Evolutionary conservation across 2,888 invertebrate genomes (phyloP).

Genomic region (Leuctra nigra): DNA sequence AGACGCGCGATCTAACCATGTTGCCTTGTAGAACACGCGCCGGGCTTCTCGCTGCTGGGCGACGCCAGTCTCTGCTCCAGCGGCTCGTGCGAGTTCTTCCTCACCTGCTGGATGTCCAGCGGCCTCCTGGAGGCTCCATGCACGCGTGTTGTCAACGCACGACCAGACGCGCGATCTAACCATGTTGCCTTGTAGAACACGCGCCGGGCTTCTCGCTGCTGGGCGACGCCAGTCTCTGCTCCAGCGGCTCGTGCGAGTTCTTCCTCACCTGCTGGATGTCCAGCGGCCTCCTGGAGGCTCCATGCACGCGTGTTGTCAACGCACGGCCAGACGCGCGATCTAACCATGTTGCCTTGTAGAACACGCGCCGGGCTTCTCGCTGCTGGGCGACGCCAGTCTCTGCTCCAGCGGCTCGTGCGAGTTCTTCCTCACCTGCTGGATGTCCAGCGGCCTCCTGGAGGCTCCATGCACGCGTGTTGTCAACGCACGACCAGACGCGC

Average conservation of each 20-base stretch:
- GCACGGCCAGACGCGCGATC: too few relatives aligned
- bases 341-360: too few relatives aligned
- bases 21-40: too few relatives aligned
- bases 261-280: constrained; percentile 89
- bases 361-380: too few relatives aligned
- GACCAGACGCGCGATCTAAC: too few relatives aligned
- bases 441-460: constrained; percentile 79
- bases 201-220: constrained; percentile 20
- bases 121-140: constrained; percentile 78
- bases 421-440: constrained; percentile 89
- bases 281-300: constrained; percentile 80
- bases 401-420: constrained; percentile 76
- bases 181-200: too few relatives aligned
- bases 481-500: constrained; percentile 55
- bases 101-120: constrained; percentile 86
- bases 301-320: constrained; percentile 81
- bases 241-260: constrained; percentile 79
- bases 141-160: constrained; percentile 80
- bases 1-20: too few relatives aligned
- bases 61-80: constrained; percentile 49
- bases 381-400: constrained; percentile 35
- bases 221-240: constrained; percentile 44
- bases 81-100: constrained; percentile 84
- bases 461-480: constrained; percentile 84
- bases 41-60: constrained; percentile 20